Percentiles rank a stretch among this genome's conserved stretches.
Evolutionary conservation across 2,797 vertebrate genomes (phyloP).

Genomic region (Orientallactaga sibirica): DNA sequence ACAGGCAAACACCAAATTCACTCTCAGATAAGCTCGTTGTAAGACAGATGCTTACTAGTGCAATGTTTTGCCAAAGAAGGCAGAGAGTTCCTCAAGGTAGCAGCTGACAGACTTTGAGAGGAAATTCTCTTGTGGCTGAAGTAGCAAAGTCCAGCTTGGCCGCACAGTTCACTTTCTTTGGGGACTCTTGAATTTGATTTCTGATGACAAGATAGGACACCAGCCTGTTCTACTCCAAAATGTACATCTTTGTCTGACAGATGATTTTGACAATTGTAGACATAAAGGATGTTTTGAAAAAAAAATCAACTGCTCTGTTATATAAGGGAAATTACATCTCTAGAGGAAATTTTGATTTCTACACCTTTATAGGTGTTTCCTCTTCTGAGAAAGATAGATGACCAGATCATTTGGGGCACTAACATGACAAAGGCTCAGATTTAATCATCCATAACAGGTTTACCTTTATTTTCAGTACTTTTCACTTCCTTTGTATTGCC

Average conservation of each 20-base stretch:
- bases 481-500: background rate
- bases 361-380: no score
- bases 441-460: background rate
- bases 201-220: background rate
- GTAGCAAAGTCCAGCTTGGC: background rate
- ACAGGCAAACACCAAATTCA: background rate
- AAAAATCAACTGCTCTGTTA: background rate
- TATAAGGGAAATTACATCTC: background rate
- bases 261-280: background rate
- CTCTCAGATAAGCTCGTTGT: background rate
- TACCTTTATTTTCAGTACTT: background rate
- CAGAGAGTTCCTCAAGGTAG: background rate
- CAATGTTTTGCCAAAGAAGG: background rate
- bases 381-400: background rate
- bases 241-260: no score
- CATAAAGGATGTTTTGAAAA: background rate
- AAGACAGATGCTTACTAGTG: background rate
- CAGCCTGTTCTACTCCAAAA: background rate
- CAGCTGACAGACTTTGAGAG: background rate
- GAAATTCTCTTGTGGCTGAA: background rate
- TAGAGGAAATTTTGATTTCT: background rate
- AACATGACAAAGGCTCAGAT: background rate
- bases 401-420: background rate
- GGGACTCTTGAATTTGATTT: background rate
- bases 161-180: background rate